Conservation (phyloP, 2,888 invertebrate species). For the Sarcophaga caerulescens region DNA sequence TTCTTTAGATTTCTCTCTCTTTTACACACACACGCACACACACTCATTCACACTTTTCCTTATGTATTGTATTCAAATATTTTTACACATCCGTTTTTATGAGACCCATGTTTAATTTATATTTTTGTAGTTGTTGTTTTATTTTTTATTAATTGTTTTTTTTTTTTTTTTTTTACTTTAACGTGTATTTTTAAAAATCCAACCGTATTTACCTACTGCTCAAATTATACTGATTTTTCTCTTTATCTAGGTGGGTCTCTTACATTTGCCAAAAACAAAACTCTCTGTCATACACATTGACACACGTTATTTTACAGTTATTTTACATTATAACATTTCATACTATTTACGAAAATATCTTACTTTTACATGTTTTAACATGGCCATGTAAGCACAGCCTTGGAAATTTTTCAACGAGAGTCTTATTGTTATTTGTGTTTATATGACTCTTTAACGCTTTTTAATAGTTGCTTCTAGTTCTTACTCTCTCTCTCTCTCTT, state of each 20-base stretch:
- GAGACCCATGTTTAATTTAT: slow-evolving; percentile 21
- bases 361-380: slow-evolving; percentile 50
- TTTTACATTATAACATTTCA: slow-evolving; percentile 37
- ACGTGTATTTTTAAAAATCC: slow-evolving; percentile 3
- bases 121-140: slow-evolving; percentile 7
- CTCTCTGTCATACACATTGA: background rate
- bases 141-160: too few species aligned
- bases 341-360: background rate
- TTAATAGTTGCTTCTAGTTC: background rate
- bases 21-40: background rate
- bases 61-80: background rate
- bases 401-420: slow-evolving; percentile 5
- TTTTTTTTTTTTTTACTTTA: too few species aligned
- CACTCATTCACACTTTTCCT: slow-evolving; percentile 8
- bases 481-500: too few species aligned
- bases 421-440: background rate
- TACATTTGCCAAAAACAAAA: slow-evolving; percentile 5
- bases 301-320: slow-evolving; percentile 9
- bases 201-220: slow-evolving; percentile 61
- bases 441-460: too few species aligned
- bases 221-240: slow-evolving; percentile 52
- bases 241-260: slow-evolving; percentile 51
- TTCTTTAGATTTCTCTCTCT: background rate
- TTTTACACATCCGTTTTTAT: slow-evolving; percentile 26
- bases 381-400: slow-evolving; percentile 64